phyloP scores from a whole-genome alignment of 2,113 vertebrate genomes.

The Sander vitreus region DNA sequence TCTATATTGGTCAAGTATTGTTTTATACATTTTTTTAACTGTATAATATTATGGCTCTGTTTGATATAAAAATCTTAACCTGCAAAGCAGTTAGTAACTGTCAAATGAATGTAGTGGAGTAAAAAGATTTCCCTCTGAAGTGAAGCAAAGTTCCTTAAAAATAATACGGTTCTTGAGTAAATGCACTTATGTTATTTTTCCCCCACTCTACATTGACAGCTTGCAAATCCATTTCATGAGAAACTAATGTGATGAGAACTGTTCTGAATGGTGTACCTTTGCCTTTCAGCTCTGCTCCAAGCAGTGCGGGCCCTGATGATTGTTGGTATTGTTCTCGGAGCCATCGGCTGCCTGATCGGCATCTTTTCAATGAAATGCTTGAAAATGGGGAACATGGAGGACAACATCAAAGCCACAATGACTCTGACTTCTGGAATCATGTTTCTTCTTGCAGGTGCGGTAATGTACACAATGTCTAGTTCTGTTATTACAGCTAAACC shows the following conservation, averaged over 20 bases:
- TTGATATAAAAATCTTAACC: background rate
- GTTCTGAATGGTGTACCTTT: background rate
- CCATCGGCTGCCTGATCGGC: conserved; percentile 86
- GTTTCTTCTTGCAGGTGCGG: conserved; percentile 88
- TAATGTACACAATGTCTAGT: conserved; percentile 5
- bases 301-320: conserved; percentile 93
- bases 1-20: no score
- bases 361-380: conserved; percentile 92
- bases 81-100: background rate
- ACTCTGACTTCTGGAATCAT: conserved; percentile 90
- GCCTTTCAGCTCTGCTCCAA: conserved; percentile 88
- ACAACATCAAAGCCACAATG: conserved; percentile 91
- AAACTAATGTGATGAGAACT: background rate
- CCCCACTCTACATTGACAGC: background rate
- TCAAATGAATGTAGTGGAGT: background rate
- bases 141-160: no score
- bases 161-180: background rate
- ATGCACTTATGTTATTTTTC: background rate
- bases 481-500: background rate
- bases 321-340: conserved; percentile 88
- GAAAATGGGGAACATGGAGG: conserved; percentile 91
- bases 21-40: no score
- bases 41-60: no score
- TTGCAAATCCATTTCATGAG: background rate
- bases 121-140: background rate